These are phyloP conservation scores for Drosophila ironensis DNA, from an alignment of 1,140 invertebrate species.

Conservation along the genomic window DNA sequence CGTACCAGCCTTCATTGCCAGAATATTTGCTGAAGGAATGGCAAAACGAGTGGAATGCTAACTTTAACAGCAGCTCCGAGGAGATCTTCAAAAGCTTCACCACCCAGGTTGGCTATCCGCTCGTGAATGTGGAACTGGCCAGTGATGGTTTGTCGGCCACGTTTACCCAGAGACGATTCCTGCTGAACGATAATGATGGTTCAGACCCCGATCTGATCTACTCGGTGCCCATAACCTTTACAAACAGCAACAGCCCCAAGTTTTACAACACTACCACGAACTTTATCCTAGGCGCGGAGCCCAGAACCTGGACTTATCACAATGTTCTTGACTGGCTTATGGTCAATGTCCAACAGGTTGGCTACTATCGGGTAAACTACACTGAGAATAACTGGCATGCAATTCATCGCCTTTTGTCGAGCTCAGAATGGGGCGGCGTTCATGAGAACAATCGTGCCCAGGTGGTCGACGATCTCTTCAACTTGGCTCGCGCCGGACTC, in stretches of 20 bases:
- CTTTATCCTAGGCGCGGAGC: constrained; percentile 65
- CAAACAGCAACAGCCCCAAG: constrained; percentile 82
- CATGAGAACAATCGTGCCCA: constrained; percentile 89
- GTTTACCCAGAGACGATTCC: constrained; percentile 83
- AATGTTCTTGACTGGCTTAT: constrained; percentile 85
- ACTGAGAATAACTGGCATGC: constrained; percentile 86
- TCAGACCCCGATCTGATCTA: constrained; percentile 78
- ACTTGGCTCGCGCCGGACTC: constrained; percentile 83
- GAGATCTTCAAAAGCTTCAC: constrained; percentile 88
- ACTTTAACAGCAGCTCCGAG: constrained; percentile 34
- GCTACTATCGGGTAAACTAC: constrained; percentile 92
- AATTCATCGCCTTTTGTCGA: constrained; percentile 83
- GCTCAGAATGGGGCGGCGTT: constrained; percentile 83
- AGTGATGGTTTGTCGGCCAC: constrained; percentile 18
- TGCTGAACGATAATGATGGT: constrained; percentile 81
- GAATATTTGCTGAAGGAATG: constrained; percentile 85
- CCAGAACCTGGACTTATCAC: neutral
- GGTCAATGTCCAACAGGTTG: constrained; percentile 87
- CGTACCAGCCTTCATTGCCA: constrained; percentile 83
- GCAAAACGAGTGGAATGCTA: constrained; percentile 81
- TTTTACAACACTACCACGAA: constrained; percentile 83
- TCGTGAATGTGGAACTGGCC: constrained; percentile 82
- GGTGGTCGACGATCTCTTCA: constrained; percentile 90
- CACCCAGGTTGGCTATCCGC: constrained; percentile 88
- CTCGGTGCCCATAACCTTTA: constrained; percentile 86